Evolutionary conservation across 2,797 vertebrate genomes (phyloP).

Genomic region (Danio tinwini): DNA sequence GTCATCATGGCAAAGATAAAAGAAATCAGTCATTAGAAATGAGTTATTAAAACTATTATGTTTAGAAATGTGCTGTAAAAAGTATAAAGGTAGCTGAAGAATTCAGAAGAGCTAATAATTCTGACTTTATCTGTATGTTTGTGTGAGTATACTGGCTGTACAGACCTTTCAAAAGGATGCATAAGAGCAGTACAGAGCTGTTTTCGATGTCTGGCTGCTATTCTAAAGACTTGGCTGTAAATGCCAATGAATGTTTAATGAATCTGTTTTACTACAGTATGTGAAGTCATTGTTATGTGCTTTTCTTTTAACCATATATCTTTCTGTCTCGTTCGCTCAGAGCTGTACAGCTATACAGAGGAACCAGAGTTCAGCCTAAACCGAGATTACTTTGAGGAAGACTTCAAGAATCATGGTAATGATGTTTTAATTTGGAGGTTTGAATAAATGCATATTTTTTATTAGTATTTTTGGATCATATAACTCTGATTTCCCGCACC

Average conservation of each 20-base stretch:
- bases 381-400: slow-evolving; percentile 93
- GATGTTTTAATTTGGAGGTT: no score
- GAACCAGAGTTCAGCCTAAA: slow-evolving; percentile 90
- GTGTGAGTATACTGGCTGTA: background rate
- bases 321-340: slow-evolving; percentile 70
- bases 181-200: background rate
- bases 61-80: no score
- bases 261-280: background rate
- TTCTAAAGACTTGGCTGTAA: background rate
- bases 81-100: no score
- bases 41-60: no score
- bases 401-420: slow-evolving; percentile 90
- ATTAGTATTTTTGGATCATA: no score
- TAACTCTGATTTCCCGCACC: no score
- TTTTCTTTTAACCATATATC: background rate
- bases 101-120: no score
- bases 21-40: no score
- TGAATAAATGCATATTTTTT: no score
- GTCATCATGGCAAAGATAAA: no score
- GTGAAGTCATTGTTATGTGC: background rate
- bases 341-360: slow-evolving; percentile 98
- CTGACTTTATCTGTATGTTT: no score
- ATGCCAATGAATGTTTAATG: background rate
- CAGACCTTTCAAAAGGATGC: background rate
- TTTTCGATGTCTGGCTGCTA: background rate